These are phyloP conservation scores for Himalopsyche tibetana DNA, from an alignment of 2,888 invertebrate genomes.

Conservation along the genomic window DNA sequence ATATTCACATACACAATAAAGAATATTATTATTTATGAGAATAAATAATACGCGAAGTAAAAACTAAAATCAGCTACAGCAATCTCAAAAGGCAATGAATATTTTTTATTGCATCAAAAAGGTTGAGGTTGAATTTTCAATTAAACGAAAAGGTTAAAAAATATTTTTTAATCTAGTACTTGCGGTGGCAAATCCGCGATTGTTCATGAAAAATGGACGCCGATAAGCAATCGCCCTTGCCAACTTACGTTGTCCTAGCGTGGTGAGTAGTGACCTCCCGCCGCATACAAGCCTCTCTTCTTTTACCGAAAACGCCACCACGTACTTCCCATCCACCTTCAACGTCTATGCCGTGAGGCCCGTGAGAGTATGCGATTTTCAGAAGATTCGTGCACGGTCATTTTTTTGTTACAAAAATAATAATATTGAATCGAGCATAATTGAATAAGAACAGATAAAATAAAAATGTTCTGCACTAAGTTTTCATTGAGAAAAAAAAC, in stretches of 20 bases:
- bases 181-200: conserved; percentile 3
- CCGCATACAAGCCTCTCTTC: background rate
- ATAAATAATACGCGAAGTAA: too few relatives aligned
- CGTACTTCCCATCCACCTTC: background rate
- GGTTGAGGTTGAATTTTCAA: background rate
- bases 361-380: background rate
- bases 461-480: too few relatives aligned
- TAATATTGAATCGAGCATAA: too few relatives aligned
- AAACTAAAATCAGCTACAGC: background rate
- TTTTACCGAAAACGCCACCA: background rate
- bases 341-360: background rate
- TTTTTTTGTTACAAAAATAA: too few relatives aligned
- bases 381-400: background rate
- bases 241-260: background rate
- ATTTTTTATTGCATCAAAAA: background rate
- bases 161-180: background rate
- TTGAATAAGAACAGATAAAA: too few relatives aligned
- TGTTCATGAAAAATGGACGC: background rate
- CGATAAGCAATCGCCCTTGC: conserved; percentile 24
- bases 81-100: background rate
- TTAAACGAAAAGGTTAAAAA: background rate
- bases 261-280: background rate
- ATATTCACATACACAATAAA: too few relatives aligned
- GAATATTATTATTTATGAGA: too few relatives aligned
- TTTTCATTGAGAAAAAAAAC: too few relatives aligned